Base-by-base conservation (phyloP, 1,140 invertebrate genomes). In the Drosophila auraria region DNA sequence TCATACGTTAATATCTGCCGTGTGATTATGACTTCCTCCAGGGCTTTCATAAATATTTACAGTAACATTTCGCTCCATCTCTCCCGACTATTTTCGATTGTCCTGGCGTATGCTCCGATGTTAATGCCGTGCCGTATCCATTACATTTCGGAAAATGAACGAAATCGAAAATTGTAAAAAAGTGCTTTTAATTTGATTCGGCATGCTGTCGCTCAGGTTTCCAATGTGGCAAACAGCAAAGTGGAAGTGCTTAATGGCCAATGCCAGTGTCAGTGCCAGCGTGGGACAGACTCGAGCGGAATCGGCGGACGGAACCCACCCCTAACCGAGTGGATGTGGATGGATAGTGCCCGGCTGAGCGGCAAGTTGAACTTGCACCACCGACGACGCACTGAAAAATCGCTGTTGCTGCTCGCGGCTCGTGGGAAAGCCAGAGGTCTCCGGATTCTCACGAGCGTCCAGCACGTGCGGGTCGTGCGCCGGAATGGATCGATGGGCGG, bases 381-480 rank as follows among this genome's bases (percentile, higher is more conserved):
- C 80, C 80, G 47, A 30, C 44, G 30, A 25, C 38, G 59, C 30
- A 40, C 44, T 38, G 25, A 61, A 44, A 44, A 82, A 77, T 80
- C 70, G 76, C 50, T 63, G 59, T 38, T 66, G 45, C 59, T 47
- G 45, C 59, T 47, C 45, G 33, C 54, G 86, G 86, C 82, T 78
- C 91, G 91, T 92, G 91, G 91, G 91, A 92, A 92, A 92, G 86
- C 73, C 86, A 91, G 83, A 90, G 81, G 82, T 78, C 76, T 78
- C 44, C 47, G 76, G 86, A 86, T 92, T 92, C 91, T 92, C 91
- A 92, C 91, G 89, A 91, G 79, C 80, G 91, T 91, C 87, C 75
- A 57, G 66, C 91, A 92, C 91, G 91, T 92, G 91, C 91, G 78
- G 83, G 82, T 77, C 91, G 91, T 78, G 82, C 80, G 89, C 75